Evolutionary conservation across 2,888 invertebrate species (phyloP).

Genomic region (Hedychridium roseum): DNA sequence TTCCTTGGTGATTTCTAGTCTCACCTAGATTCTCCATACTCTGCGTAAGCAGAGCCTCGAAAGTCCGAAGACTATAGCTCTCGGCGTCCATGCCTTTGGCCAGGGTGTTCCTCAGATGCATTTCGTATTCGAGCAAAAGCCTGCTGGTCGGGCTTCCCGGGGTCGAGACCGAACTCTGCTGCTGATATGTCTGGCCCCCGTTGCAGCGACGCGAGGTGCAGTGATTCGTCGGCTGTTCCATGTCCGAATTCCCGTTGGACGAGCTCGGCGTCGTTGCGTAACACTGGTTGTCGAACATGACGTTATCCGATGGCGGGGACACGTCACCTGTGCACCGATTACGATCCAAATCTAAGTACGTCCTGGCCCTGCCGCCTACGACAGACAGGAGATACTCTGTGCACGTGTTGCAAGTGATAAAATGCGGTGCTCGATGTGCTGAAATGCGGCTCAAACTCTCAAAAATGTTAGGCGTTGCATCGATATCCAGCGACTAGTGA

Average conservation of each 20-base stretch:
- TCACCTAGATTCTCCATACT: constrained; percentile 95
- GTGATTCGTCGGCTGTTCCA: constrained; percentile 76
- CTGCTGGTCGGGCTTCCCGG: constrained; percentile 86
- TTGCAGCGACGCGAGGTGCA: constrained; percentile 64
- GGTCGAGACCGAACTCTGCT: constrained; percentile 64
- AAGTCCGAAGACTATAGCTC: constrained; percentile 92
- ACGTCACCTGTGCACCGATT: constrained; percentile 67
- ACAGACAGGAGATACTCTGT: constrained; percentile 58
- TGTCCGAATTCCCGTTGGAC: constrained; percentile 90
- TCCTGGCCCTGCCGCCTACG: constrained; percentile 61
- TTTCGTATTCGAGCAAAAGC: constrained; percentile 89
- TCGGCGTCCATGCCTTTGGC: constrained; percentile 96
- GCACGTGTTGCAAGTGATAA: constrained; percentile 47
- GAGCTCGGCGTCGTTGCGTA: constrained; percentile 95
- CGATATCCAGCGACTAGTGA: no score
- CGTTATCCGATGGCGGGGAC: constrained; percentile 92
- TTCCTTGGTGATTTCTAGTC: constrained; percentile 26
- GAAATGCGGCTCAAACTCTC: no score
- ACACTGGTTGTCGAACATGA: constrained; percentile 94
- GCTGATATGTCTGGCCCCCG: constrained; percentile 65
- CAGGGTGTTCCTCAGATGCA: constrained; percentile 90
- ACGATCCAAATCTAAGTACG: constrained; percentile 73
- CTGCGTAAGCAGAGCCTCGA: constrained; percentile 90
- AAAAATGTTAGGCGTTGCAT: no score
- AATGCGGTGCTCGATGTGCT: no score